Evolutionary conservation across 2,888 invertebrate genomes (phyloP).

Genomic region (Scaptodrosophila latifasciaeformis): DNA sequence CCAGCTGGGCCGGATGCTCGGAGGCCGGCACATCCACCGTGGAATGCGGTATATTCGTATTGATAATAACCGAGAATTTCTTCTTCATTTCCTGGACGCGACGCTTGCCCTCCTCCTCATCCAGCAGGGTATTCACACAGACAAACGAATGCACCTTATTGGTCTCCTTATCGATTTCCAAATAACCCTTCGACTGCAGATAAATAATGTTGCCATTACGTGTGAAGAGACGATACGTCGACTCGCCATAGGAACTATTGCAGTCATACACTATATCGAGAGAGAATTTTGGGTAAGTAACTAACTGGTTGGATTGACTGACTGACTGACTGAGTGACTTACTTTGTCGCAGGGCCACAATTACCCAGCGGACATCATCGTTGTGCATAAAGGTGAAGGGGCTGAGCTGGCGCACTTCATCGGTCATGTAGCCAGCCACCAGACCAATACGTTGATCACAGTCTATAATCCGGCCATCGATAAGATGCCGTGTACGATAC

Average conservation of each 20-base stretch:
- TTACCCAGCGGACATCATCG: slow-evolving; percentile 92
- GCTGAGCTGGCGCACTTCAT: slow-evolving; percentile 90
- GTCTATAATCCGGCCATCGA: slow-evolving; percentile 91
- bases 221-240: slow-evolving; percentile 89
- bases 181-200: slow-evolving; percentile 87
- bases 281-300: too few species aligned
- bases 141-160: slow-evolving; percentile 90
- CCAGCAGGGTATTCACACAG: slow-evolving; percentile 87
- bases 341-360: slow-evolving; percentile 91
- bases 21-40: slow-evolving; percentile 76
- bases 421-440: slow-evolving; percentile 91
- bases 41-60: slow-evolving; percentile 75
- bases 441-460: slow-evolving; percentile 93
- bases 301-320: neutral
- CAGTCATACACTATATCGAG: slow-evolving; percentile 84
- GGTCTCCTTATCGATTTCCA: slow-evolving; percentile 86
- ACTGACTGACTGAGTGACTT: too few species aligned
- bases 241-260: slow-evolving; percentile 87
- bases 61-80: slow-evolving; percentile 83
- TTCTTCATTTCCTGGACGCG: slow-evolving; percentile 87
- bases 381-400: slow-evolving; percentile 93
- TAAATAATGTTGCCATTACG: slow-evolving; percentile 91
- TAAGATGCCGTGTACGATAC: slow-evolving; percentile 91
- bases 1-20: slow-evolving; percentile 83
- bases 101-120: slow-evolving; percentile 83